Evolutionary conservation across 2,113 vertebrate species (phyloP).

Genomic region (Pagrus major): DNA sequence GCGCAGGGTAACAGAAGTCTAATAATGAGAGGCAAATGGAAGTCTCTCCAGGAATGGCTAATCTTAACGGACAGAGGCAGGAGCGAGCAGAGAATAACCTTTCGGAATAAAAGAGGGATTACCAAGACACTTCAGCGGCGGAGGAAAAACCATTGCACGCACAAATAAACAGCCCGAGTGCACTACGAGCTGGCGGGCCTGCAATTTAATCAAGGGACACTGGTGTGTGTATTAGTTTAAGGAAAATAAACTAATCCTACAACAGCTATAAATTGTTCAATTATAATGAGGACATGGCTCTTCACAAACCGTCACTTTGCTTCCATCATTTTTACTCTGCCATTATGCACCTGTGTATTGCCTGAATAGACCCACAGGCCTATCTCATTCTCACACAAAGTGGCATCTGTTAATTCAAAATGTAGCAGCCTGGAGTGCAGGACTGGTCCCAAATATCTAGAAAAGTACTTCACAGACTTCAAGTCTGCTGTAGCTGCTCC

Average conservation of each 20-base stretch:
- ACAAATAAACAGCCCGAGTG: slow-evolving; percentile 82
- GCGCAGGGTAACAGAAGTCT: slow-evolving; percentile 67
- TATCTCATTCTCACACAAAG: slow-evolving; percentile 74
- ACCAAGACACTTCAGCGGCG: slow-evolving; percentile 76
- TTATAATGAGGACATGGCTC: slow-evolving; percentile 76
- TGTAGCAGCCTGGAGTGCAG: slow-evolving; percentile 44
- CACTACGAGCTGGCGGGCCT: slow-evolving; percentile 56
- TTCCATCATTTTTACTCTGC: slow-evolving; percentile 54
- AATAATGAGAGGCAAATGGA: slow-evolving; percentile 83
- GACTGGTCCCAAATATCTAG: slow-evolving; percentile 40
- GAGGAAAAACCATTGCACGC: slow-evolving; percentile 72
- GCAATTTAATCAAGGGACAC: slow-evolving; percentile 79
- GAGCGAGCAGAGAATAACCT: slow-evolving; percentile 79
- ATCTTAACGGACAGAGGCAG: slow-evolving; percentile 79
- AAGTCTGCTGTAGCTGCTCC: slow-evolving; percentile 32
- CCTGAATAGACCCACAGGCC: slow-evolving; percentile 59
- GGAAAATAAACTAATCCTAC: slow-evolving; percentile 76
- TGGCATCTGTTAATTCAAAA: slow-evolving; percentile 72
- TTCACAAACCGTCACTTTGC: slow-evolving; percentile 69
- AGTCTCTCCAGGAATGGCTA: slow-evolving; percentile 79
- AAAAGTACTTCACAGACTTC: slow-evolving; percentile 43
- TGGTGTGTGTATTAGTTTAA: slow-evolving; percentile 67
- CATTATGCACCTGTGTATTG: slow-evolving; percentile 72
- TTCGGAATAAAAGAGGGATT: slow-evolving; percentile 85
- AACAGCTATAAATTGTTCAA: slow-evolving; percentile 75